A percentile compares a stretch with the other conserved stretches of the same genome.
Evolutionary conservation across 2,888 invertebrate species (phyloP).

Genomic region (Ctena decussata): DNA sequence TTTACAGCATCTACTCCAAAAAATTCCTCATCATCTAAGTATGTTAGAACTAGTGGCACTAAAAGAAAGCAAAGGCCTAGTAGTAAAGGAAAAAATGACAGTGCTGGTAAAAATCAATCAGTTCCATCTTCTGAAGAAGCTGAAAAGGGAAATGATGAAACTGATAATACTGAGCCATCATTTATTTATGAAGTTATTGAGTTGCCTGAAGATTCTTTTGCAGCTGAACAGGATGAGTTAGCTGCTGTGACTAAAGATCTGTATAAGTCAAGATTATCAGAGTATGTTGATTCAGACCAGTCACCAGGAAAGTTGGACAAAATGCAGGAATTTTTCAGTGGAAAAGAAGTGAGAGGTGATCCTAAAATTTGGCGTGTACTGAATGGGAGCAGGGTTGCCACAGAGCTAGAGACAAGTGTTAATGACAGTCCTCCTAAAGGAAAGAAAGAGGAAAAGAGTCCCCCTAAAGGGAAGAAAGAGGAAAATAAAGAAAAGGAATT

Average conservation of each 20-base stretch:
- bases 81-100: conserved; percentile 23
- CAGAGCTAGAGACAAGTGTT: conserved; percentile 32
- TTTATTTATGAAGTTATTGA: conserved; percentile 42
- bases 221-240: background rate
- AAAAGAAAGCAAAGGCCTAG: conserved; percentile 15
- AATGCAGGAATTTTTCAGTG: conserved; percentile 61
- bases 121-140: background rate
- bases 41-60: background rate
- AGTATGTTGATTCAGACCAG: background rate
- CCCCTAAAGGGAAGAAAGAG: too few relatives aligned
- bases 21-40: background rate
- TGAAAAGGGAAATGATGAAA: background rate
- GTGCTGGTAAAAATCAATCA: background rate
- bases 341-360: conserved; percentile 39
- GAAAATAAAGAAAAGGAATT: background rate
- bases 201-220: background rate
- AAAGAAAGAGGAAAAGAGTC: background rate
- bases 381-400: conserved; percentile 42
- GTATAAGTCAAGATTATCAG: background rate
- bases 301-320: conserved; percentile 47
- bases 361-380: conserved; percentile 48
- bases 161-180: background rate
- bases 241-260: background rate
- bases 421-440: background rate
- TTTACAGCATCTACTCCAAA: conserved; percentile 27